Evolutionary conservation across 1,140 invertebrate genomes (phyloP).

Genomic region (Propsilocerus akamusi): DNA sequence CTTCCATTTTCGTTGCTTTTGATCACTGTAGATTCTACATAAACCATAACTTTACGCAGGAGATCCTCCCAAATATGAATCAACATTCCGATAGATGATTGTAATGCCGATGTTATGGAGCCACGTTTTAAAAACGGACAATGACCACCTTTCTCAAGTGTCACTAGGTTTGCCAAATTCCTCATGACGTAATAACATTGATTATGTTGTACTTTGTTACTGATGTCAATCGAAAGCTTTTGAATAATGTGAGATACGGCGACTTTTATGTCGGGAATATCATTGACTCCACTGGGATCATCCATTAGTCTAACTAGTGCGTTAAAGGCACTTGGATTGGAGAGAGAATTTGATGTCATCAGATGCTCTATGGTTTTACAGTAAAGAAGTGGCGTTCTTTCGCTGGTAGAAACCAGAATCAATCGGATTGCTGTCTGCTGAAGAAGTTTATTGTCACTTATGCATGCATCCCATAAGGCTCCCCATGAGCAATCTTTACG

Average conservation of each 20-base stretch:
- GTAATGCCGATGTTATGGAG: background rate
- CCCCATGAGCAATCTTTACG: conserved; percentile 18
- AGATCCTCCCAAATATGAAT: background rate
- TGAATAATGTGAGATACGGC: conserved; percentile 11
- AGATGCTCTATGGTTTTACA: conserved; percentile 21
- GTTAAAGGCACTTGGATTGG: conserved; percentile 21
- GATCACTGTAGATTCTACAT: background rate
- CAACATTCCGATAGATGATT: background rate
- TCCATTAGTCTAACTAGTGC: conserved; percentile 28
- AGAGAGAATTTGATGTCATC: conserved; percentile 14
- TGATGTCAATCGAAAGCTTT: background rate
- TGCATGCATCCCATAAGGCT: conserved; percentile 19
- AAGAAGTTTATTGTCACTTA: conserved; percentile 16
- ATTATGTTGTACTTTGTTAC: background rate
- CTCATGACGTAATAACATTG: background rate
- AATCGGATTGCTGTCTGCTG: conserved; percentile 30
- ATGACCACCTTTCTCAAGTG: background rate
- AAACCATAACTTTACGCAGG: background rate
- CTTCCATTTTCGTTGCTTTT: background rate
- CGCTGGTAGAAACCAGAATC: conserved; percentile 20
- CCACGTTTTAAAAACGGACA: background rate
- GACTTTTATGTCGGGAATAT: conserved; percentile 26
- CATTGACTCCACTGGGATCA: conserved; percentile 23
- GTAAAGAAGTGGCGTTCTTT: conserved; percentile 17
- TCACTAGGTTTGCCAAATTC: background rate